Evolutionary conservation across 2,888 invertebrate genomes (phyloP).

Genomic region (Phyllotreta striolata): DNA sequence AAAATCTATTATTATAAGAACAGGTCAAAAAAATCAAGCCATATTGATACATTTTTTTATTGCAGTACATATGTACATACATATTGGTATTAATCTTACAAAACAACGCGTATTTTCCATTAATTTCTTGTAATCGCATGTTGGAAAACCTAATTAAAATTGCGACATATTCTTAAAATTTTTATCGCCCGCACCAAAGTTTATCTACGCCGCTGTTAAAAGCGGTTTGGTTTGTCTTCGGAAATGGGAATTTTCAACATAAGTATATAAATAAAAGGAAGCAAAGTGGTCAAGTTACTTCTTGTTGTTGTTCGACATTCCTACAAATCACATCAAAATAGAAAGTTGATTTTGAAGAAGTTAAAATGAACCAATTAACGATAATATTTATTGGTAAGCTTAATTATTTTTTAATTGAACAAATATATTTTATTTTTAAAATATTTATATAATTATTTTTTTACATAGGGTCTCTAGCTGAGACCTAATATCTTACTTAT

Average conservation of each 20-base stretch:
- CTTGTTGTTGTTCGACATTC: slow-evolving; percentile 13
- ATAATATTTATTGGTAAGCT: slow-evolving; percentile 19
- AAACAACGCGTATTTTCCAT: too few species aligned
- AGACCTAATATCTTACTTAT: too few species aligned
- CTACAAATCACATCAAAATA: background rate
- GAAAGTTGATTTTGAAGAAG: background rate
- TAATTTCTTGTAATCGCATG: too few species aligned
- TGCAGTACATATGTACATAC: too few species aligned
- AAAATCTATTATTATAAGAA: too few species aligned
- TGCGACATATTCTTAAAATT: slow-evolving; percentile 1
- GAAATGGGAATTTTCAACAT: slow-evolving; percentile 26
- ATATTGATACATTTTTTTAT: too few species aligned
- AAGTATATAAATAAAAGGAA: slow-evolving; percentile 25
- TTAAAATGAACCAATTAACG: slow-evolving; percentile 12
- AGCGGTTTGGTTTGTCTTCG: slow-evolving; percentile 23
- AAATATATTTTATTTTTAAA: too few species aligned
- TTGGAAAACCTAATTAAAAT: background rate
- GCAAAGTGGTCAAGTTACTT: slow-evolving; percentile 16
- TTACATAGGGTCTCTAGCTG: too few species aligned
- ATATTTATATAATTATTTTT: too few species aligned
- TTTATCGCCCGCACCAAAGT: background rate
- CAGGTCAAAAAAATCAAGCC: too few species aligned
- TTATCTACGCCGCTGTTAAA: slow-evolving; percentile 11
- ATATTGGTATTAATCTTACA: too few species aligned
- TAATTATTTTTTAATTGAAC: background rate